Percentiles rank a stretch among this genome's conserved stretches.
Conservation (phyloP, 1,140 invertebrate species). For the Drosophila sp. region DNA sequence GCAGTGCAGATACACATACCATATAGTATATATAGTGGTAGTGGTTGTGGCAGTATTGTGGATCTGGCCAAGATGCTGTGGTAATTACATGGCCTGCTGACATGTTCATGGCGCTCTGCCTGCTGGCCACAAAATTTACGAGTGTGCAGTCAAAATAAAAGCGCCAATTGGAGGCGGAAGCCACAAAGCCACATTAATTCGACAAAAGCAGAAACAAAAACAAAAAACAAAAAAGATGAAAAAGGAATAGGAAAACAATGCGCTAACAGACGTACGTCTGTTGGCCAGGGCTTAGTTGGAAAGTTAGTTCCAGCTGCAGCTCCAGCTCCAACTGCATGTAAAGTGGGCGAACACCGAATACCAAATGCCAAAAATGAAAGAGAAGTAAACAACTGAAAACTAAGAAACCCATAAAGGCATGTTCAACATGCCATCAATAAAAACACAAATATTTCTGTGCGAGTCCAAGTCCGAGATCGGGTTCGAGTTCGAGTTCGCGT, state of each 20-base stretch:
- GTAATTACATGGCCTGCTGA: conserved; percentile 81
- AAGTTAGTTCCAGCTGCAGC: conserved; percentile 45
- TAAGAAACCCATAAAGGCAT: conserved; percentile 70
- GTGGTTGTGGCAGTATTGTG: conserved; percentile 25
- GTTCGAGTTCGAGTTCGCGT: no score
- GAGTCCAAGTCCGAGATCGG: background rate
- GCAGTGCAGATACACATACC: conserved; percentile 18
- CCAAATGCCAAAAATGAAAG: background rate
- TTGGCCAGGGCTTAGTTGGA: conserved; percentile 40
- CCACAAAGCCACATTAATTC: conserved; percentile 70
- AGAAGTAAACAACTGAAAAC: no score
- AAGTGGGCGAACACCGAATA: conserved; percentile 63
- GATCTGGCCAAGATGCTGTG: conserved; percentile 18
- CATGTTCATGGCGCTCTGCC: conserved; percentile 70
- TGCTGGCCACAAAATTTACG: conserved; percentile 49
- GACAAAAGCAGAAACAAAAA: no score
- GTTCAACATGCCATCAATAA: conserved; percentile 83
- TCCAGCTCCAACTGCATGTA: conserved; percentile 54
- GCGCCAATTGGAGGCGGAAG: conserved; percentile 68
- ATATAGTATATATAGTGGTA: no score
- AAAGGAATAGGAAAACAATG: conserved; percentile 69
- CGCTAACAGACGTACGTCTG: conserved; percentile 24
- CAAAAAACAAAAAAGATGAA: no score
- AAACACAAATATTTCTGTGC: conserved; percentile 63
- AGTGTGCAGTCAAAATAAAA: conserved; percentile 44